Base-by-base conservation (phyloP, 2,113 vertebrate genomes). In the Oncorhynchus masou region DNA sequence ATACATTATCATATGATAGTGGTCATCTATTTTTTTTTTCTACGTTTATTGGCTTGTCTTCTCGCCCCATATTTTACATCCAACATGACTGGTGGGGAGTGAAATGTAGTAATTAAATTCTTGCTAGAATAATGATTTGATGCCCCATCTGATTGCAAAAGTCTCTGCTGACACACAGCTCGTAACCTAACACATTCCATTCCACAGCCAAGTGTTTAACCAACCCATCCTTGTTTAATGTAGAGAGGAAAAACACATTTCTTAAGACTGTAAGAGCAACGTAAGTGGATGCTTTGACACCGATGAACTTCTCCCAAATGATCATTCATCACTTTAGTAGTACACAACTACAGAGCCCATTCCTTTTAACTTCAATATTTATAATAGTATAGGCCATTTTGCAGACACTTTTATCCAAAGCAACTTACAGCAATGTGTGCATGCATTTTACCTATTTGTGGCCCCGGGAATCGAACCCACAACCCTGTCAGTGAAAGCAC, bases 201-300 rank as follows among this genome's bases (percentile, higher is more conserved):
- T 77, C 70, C 73, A 76, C 75, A 85, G 81, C 78, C 83, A 79
- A 79, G 74, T 57, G 74, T 78, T 73, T 76, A 81, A 68, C 48
- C 74, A 77, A 79, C 22, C 69, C 75, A 70, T 62, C n/a, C 59
- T 22, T 75, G 73, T 51, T 64, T 84, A 79, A 80, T 82, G 84
- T 81, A 81, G 83, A 78, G 80, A 78, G 81, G 81, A 54, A 78
- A 85, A 77, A 78, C 15, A 24, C 73, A 82, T 91, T 77, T 75
- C 76, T 88, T 77, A 86, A 83, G 78, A 64, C 13, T 24, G 57
- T 2, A 68, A 82, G 79, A 72, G 80, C 80, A 57, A 65, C 81
- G 84, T 74, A 86, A 86, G 82, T 82, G 80, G 85, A 83, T 85
- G 79, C 79, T 85, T 71, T 83, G 81, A 87, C 79, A 82, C 70